Percentiles rank a stretch among this genome's conserved stretches.
Conservation (phyloP, 2,888 invertebrate species). For the Hedychridium roseum region DNA sequence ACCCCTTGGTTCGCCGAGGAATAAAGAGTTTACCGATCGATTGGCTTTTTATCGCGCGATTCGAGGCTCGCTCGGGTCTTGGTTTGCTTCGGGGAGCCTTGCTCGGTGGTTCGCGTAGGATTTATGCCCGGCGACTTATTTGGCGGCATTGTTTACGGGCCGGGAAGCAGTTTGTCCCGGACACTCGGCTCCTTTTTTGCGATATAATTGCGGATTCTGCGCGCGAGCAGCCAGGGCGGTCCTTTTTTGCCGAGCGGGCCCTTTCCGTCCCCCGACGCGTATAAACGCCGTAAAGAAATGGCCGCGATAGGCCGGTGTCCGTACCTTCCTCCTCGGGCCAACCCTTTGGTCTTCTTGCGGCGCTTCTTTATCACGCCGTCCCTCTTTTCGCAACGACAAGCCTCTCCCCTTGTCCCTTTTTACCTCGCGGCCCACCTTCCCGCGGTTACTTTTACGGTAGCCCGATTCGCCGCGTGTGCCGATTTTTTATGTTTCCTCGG, state of each 20-base stretch:
- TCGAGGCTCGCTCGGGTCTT: conserved; percentile 5
- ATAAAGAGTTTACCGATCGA: conserved; percentile 42
- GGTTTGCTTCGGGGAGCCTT: conserved; percentile 10
- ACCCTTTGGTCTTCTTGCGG: conserved; percentile 16
- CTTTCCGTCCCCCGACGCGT: conserved; percentile 21
- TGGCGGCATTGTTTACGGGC: conserved; percentile 45
- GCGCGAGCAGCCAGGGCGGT: conserved; percentile 42
- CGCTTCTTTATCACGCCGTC: conserved; percentile 28
- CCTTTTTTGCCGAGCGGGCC: conserved; percentile 44
- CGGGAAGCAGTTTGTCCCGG: conserved; percentile 46
- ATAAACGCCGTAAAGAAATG: conserved; percentile 39
- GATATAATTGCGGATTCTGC: conserved; percentile 52
- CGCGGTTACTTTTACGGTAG: conserved; percentile 29
- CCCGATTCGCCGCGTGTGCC: conserved; percentile 25
- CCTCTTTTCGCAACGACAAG: conserved; percentile 23
- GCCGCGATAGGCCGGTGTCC: conserved; percentile 15
- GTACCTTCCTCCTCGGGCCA: conserved; percentile 9
- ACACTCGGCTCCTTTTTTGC: conserved; percentile 42
- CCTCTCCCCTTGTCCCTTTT: conserved; percentile 6
- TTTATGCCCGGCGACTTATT: conserved; percentile 47
- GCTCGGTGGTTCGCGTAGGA: conserved; percentile 31
- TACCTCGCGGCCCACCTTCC: background rate
- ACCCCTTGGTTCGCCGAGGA: conserved; percentile 21
- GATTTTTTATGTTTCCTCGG: conserved; percentile 30
- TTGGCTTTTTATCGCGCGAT: conserved; percentile 34